phyloP scores from a whole-genome alignment of 2,888 invertebrate genomes.

The Perdita meconis region DNA sequence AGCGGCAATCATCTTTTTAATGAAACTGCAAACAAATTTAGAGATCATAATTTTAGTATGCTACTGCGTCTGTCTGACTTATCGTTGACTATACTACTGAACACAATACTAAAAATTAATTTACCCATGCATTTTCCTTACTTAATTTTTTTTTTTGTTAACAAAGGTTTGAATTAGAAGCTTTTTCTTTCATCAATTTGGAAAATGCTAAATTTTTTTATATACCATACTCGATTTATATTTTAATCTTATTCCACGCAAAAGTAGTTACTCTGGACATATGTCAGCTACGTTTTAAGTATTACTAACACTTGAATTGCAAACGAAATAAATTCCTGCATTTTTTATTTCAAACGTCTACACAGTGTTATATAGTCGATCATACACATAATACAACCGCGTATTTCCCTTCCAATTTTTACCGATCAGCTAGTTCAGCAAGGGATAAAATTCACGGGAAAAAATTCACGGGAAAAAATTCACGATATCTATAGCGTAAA shows the following conservation, averaged over 20 bases:
- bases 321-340: background rate
- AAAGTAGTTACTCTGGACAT: background rate
- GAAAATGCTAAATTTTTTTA: too few relatives aligned
- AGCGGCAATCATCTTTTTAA: too few relatives aligned
- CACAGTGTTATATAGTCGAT: background rate
- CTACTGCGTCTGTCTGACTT: background rate
- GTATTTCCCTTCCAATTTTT: background rate
- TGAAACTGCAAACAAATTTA: too few relatives aligned
- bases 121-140: too few relatives aligned
- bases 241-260: background rate
- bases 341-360: background rate
- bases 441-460: background rate
- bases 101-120: background rate
- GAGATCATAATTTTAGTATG: too few relatives aligned
- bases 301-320: background rate
- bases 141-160: too few relatives aligned
- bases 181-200: too few relatives aligned
- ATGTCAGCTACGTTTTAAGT: background rate
- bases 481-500: background rate
- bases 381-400: too few relatives aligned
- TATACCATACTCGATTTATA: too few relatives aligned
- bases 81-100: conserved; percentile 14
- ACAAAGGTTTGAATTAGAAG: too few relatives aligned
- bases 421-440: background rate
- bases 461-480: background rate